Conservation (phyloP, 1,140 invertebrate species). For the Drosophila mayri region DNA sequence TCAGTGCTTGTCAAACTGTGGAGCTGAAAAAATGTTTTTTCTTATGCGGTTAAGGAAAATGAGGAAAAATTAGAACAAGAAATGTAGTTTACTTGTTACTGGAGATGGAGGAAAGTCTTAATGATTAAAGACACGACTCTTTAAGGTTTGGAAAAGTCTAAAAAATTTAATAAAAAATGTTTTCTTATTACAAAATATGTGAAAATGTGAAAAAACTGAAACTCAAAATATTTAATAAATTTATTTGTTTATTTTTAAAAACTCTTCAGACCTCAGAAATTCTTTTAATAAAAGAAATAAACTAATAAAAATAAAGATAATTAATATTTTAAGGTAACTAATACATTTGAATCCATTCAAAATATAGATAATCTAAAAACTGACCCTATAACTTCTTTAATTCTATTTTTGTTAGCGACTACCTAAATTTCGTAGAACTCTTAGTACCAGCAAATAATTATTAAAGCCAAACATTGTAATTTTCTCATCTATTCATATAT, state of each 20-base stretch:
- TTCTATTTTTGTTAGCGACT: neutral
- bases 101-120: neutral
- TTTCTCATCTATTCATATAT: slow-evolving; percentile 3
- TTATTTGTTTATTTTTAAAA: neutral
- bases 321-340: too few relatives aligned
- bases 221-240: neutral
- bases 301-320: too few relatives aligned
- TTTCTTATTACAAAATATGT: neutral
- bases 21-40: slow-evolving; percentile 10
- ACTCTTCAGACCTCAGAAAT: too few relatives aligned
- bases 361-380: neutral
- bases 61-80: slow-evolving; percentile 1
- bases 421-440: neutral
- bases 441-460: neutral
- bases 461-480: neutral
- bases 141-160: neutral
- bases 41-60: neutral
- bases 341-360: neutral
- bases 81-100: neutral
- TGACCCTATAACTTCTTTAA: rapidly evolving
- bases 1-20: slow-evolving; percentile 50
- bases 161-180: neutral
- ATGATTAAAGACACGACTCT: neutral
- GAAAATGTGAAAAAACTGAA: neutral
- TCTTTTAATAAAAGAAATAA: too few relatives aligned